Evolutionary conservation across 2,113 vertebrate genomes (phyloP), one percentile per base, ranked within the genome.

Genomic region (Zeus faber): DNA sequence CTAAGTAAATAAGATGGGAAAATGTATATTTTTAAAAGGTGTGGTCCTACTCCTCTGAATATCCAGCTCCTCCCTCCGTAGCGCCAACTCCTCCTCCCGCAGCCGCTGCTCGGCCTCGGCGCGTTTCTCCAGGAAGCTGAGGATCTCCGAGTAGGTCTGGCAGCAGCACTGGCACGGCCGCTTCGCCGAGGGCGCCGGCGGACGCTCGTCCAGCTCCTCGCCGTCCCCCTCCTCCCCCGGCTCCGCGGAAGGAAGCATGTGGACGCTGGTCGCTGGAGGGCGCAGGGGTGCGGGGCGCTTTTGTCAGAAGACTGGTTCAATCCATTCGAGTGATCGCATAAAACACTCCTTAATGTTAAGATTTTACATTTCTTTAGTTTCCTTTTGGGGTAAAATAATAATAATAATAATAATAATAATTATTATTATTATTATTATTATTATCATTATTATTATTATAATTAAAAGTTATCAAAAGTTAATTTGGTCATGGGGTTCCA

Each of bases 51-150:
- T 88, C 47, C 87, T 79, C 65, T 91, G 87, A 57, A 90, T 84
- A 65, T 89, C 88, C 8, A 91, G 82, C 69, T 91, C 90, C 59
- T 91, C 87, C 3, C 89, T 65, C 7, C 90, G 83, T 22, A 90
- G 69, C 0, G 88, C 68, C 1, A 90, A 74, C 72, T 90, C 90
- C 46, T 90, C 90, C 76, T 90, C 90, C 1, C 88, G 82, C 33
- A 91, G 72, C 11, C 85, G 83, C n/a, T 90, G 89, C 74, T 91
- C 90, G 0, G 90, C 81, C 66, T 91, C 90, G 0, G 88, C 87
- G 29, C 90, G 87, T 70, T 89, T 88, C 77, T 91, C 90, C 69
- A 91, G 70, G 70, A 90, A 89, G 67, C 87, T 89, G 59, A 91
- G 83, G 35, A 90, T 90, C 69, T 89, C 88, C 0, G 90, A 88